Evolutionary conservation across 2,888 invertebrate species (phyloP).

Genomic region (Brenthis hecate): DNA sequence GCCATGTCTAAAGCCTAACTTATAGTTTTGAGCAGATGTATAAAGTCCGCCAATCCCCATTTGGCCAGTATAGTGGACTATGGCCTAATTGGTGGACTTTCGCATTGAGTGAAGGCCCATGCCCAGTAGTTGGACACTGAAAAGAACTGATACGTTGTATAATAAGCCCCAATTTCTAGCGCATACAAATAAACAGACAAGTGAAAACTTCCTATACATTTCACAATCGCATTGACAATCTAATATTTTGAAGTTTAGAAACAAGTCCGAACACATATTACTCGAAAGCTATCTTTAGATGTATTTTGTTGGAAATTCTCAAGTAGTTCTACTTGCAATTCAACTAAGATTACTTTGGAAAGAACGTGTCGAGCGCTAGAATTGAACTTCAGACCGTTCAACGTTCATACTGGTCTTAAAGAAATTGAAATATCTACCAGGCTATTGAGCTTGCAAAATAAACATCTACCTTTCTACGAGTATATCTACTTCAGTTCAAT

Average conservation of each 20-base stretch:
- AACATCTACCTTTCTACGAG: not conserved
- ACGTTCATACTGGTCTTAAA: slow-evolving; percentile 6
- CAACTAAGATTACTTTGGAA: slow-evolving; percentile 23
- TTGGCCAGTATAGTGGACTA: no score
- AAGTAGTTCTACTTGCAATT: slow-evolving; percentile 21
- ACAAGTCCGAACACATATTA: slow-evolving; percentile 6
- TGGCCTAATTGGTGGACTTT: no score
- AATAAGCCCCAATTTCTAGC: no score
- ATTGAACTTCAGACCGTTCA: slow-evolving; percentile 23
- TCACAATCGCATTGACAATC: not conserved
- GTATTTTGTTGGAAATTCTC: slow-evolving; percentile 23
- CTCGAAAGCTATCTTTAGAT: slow-evolving; percentile 11
- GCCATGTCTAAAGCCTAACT: no score
- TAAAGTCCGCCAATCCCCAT: no score
- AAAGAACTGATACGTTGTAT: no score
- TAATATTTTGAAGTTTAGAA: not conserved
- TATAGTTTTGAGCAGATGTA: no score
- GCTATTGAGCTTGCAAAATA: not conserved
- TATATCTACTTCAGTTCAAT: not conserved
- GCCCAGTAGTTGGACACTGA: no score
- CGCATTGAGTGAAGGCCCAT: no score
- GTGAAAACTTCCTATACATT: not conserved
- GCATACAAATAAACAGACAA: no score
- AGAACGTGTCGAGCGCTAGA: slow-evolving; percentile 24
- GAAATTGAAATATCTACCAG: slow-evolving; percentile 2